phyloP scores from a whole-genome alignment of 2,113 vertebrate genomes.

The Phalacrocorax brasilianus region DNA sequence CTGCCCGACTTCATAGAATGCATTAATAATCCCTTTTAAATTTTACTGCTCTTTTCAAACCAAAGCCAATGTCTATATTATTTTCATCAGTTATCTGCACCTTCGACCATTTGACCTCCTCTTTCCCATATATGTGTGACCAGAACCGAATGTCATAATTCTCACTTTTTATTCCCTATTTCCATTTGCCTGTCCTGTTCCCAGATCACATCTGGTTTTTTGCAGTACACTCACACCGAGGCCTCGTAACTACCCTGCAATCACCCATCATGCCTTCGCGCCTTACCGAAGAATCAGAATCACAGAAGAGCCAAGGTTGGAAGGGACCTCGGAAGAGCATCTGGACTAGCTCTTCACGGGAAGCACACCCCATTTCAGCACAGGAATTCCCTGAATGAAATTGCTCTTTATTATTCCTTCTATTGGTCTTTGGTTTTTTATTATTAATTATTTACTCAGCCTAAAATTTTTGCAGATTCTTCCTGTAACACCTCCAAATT shows the following conservation, averaged over 20 bases:
- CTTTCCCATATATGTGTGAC: neutral
- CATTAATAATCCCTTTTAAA: neutral
- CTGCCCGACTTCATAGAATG: neutral
- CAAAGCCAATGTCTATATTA: rapidly evolving
- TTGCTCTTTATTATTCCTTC: neutral
- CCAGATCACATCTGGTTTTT: neutral
- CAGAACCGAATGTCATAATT: neutral
- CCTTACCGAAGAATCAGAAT: neutral
- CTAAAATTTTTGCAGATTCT: neutral
- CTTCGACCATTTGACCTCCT: neutral
- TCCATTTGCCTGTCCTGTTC: neutral
- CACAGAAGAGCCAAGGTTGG: neutral
- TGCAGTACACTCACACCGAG: neutral
- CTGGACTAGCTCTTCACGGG: neutral
- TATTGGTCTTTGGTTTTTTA: neutral
- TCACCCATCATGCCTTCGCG: neutral
- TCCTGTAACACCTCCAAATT: neutral
- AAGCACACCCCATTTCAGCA: neutral
- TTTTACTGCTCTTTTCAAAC: neutral
- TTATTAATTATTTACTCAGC: neutral
- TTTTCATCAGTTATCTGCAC: neutral
- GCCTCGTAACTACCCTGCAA: neutral
- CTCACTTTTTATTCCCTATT: neutral
- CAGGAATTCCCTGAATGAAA: neutral
- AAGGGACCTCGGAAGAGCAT: neutral